Evolutionary conservation across 1,140 invertebrate species (phyloP), one percentile per base, ranked within the genome.

Genomic region (Solenopsis invicta): DNA sequence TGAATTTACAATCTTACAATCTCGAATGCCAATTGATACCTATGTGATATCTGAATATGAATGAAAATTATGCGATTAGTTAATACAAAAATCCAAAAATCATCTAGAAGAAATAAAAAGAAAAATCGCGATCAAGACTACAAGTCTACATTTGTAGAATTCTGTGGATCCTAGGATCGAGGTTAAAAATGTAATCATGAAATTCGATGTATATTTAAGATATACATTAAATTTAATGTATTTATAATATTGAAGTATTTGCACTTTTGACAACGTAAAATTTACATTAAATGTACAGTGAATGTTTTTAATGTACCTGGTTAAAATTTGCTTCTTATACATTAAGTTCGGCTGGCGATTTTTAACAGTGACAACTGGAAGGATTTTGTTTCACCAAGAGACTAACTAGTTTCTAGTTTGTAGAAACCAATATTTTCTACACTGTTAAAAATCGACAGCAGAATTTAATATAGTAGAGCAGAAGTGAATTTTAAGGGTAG

Each of bases 1-100:
- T 74, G 24, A 50, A 74, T 72, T 74, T 34, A 48, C 45, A 41
- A 29, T 81, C 3, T 45, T 37, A 54, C 29, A 29, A 50, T 66
- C 29, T 29, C 29, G 29, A 3, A 48, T 41, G 41, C 0, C 48
- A 52, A 52, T 54, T 21, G 18, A 29, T 48, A 2, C 2, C 5
- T 62, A 50, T 34, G 48, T n/a, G 69, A 69, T 12, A 21, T 62
- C 16, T 77, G 18, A 2, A 8, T 61, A 1, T 61, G 5, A 62
- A 48, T 29, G 45, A 13, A 21, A 21, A 21, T 41, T 16, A 37
- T 59, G n/a, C 5, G 4, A 29, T 41, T 62, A 21, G 21, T 4
- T 41, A 62, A 61, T 29, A 41, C 16, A 24, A 61, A 24, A 16
- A 75, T 41, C 1, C 6, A 12, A 41, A 61, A 41, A 56, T 56